phyloP scores from a whole-genome alignment of 1,140 invertebrate genomes.

The Caenorhabditis inopinata region DNA sequence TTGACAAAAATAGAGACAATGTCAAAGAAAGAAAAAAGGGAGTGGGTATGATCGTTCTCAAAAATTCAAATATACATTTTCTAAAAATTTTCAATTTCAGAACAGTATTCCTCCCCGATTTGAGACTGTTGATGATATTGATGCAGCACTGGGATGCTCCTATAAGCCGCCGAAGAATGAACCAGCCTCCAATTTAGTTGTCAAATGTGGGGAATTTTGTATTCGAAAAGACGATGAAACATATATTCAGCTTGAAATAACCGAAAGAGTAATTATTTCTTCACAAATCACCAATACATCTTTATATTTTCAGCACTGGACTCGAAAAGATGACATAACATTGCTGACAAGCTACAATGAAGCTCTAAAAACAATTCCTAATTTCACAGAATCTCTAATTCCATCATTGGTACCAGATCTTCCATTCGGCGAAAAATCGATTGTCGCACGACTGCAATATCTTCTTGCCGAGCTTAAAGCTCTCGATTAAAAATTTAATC shows the following conservation, averaged over 20 bases:
- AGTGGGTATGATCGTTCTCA: background rate
- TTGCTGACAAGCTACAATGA: background rate
- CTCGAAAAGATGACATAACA: background rate
- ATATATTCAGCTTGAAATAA: background rate
- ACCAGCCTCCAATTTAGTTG: background rate
- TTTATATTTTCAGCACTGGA: background rate
- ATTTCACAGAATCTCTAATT: background rate
- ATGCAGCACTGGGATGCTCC: background rate
- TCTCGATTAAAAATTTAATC: background rate
- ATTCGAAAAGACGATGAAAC: conserved; percentile 7
- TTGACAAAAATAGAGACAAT: background rate
- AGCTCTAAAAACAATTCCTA: background rate
- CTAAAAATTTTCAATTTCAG: background rate
- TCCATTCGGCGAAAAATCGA: background rate
- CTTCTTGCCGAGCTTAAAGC: background rate
- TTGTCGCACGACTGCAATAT: background rate
- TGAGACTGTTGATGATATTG: background rate
- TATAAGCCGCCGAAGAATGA: background rate
- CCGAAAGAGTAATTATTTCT: background rate
- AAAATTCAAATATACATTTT: background rate
- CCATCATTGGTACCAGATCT: background rate
- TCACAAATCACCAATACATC: background rate
- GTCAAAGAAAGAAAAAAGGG: background rate
- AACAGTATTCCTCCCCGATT: background rate
- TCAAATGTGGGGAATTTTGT: conserved; percentile 6